Evolutionary conservation across 2,113 vertebrate species (phyloP), one percentile per base, ranked within the genome.

Genomic region (Ammodytes dubius): DNA sequence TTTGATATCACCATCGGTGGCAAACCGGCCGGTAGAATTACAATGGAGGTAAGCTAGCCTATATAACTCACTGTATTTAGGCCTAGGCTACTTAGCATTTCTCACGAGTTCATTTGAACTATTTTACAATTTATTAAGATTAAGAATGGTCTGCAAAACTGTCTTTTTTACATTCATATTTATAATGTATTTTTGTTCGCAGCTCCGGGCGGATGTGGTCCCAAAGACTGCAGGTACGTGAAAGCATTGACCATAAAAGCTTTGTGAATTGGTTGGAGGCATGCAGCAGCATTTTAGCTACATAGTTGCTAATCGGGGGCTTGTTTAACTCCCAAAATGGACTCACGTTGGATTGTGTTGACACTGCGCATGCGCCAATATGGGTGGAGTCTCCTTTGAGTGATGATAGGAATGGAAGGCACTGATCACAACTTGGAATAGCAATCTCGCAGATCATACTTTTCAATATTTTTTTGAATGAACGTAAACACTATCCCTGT

Each of bases 131-230:
- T 45, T 11, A 5, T 37, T 27, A 27, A 9, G 7, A n/a, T 68
- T 40, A 42, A 11, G 19, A 11, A 9, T 12, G 0, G 17, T 0
- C 2, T 1, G 10, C 6, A 27, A 40, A 1, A 4, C 5, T 12
- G 13, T 27, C 45, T 40, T 1, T 50, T 43, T 13, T 2, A 12
- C 13, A 37, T 43, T 6, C 1, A 2, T 37, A 14, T 6, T 79
- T 27, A 27, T 27, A 27, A 19, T 84, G 27, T 83, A 35, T 81
- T 47, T 74, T 81, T 53, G 27, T 27, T 27, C 27, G 27, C 94
- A 99, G 97, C 93, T 99, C 17, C 96, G 94, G 17, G 90, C 93
- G 53, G 97, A 99, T 82, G 96, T 96, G 50, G 97, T 98, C 19
- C 98, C 98, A 49, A 97, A 97, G 93, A 99, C 97, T 60, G 97